These are phyloP conservation scores for Habroteleia sp. DNA, from an alignment of 2,888 invertebrate genomes.

Conservation along the genomic window DNA sequence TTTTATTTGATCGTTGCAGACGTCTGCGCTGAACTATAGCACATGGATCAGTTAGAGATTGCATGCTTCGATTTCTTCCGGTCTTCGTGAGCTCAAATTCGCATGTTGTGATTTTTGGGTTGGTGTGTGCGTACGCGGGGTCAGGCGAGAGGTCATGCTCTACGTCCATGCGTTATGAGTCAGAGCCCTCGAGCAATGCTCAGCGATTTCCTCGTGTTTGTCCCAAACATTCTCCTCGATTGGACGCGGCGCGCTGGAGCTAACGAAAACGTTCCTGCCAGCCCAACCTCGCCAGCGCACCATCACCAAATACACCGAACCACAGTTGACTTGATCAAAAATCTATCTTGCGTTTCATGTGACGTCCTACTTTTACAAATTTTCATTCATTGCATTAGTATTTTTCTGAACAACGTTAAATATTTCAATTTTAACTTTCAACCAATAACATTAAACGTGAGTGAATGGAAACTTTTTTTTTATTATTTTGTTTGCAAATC, in stretches of 20 bases:
- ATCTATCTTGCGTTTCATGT: too few relatives aligned
- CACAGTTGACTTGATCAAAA: too few relatives aligned
- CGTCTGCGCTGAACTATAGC: slow-evolving; percentile 81
- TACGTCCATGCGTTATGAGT: slow-evolving; percentile 81
- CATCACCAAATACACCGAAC: slow-evolving; percentile 71
- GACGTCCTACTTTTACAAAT: too few relatives aligned
- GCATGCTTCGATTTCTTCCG: background rate
- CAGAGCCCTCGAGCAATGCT: slow-evolving; percentile 78
- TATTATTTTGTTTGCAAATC: too few relatives aligned
- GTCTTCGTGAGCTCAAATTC: background rate
- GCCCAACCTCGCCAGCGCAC: slow-evolving; percentile 74
- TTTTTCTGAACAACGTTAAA: too few relatives aligned
- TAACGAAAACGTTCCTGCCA: slow-evolving; percentile 47
- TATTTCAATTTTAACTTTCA: too few relatives aligned
- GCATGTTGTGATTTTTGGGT: slow-evolving; percentile 21
- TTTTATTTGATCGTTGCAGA: slow-evolving; percentile 80
- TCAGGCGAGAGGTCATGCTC: slow-evolving; percentile 61
- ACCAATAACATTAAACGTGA: too few relatives aligned
- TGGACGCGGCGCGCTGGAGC: too few relatives aligned
- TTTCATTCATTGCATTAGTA: too few relatives aligned
- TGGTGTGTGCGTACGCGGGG: slow-evolving; percentile 77
- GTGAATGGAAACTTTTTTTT: too few relatives aligned
- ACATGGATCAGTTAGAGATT: slow-evolving; percentile 77
- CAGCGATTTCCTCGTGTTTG: slow-evolving; percentile 29
- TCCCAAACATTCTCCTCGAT: background rate